Evolutionary conservation across 2,888 invertebrate species (phyloP), one percentile per base, ranked within the genome.

Genomic region (Pollenia angustigena): DNA sequence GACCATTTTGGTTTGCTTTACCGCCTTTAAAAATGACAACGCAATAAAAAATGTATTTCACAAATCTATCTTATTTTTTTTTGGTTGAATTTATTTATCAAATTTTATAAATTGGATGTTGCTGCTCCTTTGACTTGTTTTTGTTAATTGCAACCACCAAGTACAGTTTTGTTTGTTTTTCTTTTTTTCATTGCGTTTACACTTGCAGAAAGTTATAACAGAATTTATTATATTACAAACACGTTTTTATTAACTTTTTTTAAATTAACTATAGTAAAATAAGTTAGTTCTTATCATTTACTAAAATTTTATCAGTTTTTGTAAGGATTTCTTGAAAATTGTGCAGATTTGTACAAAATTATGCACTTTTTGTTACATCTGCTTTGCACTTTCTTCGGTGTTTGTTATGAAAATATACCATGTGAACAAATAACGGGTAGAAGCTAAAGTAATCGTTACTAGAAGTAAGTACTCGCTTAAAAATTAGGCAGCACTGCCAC

Each of bases 311-410:
- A 2, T 44, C 12, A 12, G 32, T 44, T 60, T 72, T 54, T 52
- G 4, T n/a, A 48, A 18, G 3, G 48, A 54, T 48, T 50, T 48
- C 4, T 60, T 4, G 9, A 54, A 56, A 66, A 44, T 7, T 71
- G 9, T 4, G 6, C 9, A 14, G 14, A 54, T 66, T 72, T 78
- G 18, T 50, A 58, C 18, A 18, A 83, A 83, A 76, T 68, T 87
- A 83, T 87, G 86, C 86, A 87, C 83, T 87, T 83, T 83, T 78
- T 52, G 75, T 75, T 66, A 71, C 68, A 81, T 83, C 83, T 86
- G 83, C 86, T 86, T 83, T 86, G 76, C 80, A 86, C 83, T 86
- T 83, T 86, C 82, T 86, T 86, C 86, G 62, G 44, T 80, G 75
- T 87, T 83, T 87, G 76, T 87, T 83, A 83, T 75, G 86, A 83